Evolutionary conservation across 2,113 vertebrate species (phyloP).

Genomic region (Empidonax alnorum): DNA sequence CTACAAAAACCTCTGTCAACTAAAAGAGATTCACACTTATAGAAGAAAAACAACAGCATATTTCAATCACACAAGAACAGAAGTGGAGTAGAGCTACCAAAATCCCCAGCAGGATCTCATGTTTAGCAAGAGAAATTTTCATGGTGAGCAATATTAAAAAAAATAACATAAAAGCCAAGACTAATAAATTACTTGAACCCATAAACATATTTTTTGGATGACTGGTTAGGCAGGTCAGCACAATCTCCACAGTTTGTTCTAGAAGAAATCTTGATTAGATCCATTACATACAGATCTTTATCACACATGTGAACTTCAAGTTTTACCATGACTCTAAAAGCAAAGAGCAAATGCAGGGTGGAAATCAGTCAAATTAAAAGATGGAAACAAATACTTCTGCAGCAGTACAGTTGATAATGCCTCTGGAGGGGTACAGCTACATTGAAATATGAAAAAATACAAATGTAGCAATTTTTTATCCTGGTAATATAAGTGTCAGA

Average conservation of each 20-base stretch:
- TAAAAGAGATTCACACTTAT: not conserved
- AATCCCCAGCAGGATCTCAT: constrained; percentile 35
- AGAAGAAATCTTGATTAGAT: constrained; percentile 54
- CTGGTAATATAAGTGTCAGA: not conserved
- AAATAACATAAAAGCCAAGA: constrained; percentile 45
- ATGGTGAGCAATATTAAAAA: not conserved
- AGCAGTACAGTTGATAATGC: not conserved
- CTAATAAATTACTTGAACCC: constrained; percentile 44
- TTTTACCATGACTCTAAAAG: not conserved
- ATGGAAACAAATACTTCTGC: constrained; percentile 37
- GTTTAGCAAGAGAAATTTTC: constrained; percentile 19
- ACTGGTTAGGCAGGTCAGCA: constrained; percentile 4
- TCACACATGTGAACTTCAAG: constrained; percentile 32
- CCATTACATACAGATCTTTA: constrained; percentile 26
- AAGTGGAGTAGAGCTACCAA: constrained; percentile 21
- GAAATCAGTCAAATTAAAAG: constrained; percentile 51
- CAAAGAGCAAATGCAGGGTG: constrained; percentile 41
- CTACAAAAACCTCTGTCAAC: not conserved
- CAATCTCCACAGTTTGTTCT: constrained; percentile 11
- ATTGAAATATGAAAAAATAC: not conserved
- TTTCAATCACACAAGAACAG: not conserved
- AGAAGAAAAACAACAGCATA: not conserved
- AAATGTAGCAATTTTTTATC: not conserved
- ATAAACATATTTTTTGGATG: constrained; percentile 33
- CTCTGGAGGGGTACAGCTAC: not conserved